Evolutionary conservation across 2,797 vertebrate species (phyloP).

Genomic region (Nasua narica): DNA sequence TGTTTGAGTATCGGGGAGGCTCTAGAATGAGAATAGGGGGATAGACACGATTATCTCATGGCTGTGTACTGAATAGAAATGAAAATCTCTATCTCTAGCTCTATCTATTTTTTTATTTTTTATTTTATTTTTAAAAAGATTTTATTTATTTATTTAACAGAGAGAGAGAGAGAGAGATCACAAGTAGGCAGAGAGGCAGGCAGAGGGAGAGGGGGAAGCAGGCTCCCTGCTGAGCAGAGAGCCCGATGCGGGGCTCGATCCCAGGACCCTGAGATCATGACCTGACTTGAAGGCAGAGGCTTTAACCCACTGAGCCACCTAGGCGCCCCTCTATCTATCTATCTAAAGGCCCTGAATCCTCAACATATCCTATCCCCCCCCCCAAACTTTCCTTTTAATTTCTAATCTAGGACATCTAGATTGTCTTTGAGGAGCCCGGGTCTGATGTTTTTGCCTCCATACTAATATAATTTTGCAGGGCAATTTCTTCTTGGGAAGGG

Average conservation of each 20-base stretch:
- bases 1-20: slow-evolving; percentile 26
- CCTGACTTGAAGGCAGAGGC: too few relatives aligned
- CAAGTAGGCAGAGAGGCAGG: too few relatives aligned
- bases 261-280: too few relatives aligned
- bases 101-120: too few relatives aligned
- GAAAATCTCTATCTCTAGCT: neutral
- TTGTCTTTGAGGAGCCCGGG: neutral
- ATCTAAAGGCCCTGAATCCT: neutral
- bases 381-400: neutral
- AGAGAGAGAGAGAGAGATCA: too few relatives aligned
- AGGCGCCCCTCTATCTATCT: too few relatives aligned
- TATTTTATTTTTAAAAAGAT: too few relatives aligned
- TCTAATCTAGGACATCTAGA: slow-evolving; percentile 44
- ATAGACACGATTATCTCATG: slow-evolving; percentile 12
- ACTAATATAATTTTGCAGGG: neutral
- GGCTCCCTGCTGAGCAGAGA: too few relatives aligned
- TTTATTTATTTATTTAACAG: too few relatives aligned
- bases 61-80: slow-evolving; percentile 11
- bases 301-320: too few relatives aligned
- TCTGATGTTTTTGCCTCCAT: slow-evolving; percentile 16
- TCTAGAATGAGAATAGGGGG: slow-evolving; percentile 31
- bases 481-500: slow-evolving; percentile 30
- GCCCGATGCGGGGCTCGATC: too few relatives aligned
- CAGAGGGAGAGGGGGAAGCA: too few relatives aligned
- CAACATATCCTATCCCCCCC: neutral